Conservation (phyloP, 2,113 vertebrate species). For the Acrocephalus arundinaceus region DNA sequence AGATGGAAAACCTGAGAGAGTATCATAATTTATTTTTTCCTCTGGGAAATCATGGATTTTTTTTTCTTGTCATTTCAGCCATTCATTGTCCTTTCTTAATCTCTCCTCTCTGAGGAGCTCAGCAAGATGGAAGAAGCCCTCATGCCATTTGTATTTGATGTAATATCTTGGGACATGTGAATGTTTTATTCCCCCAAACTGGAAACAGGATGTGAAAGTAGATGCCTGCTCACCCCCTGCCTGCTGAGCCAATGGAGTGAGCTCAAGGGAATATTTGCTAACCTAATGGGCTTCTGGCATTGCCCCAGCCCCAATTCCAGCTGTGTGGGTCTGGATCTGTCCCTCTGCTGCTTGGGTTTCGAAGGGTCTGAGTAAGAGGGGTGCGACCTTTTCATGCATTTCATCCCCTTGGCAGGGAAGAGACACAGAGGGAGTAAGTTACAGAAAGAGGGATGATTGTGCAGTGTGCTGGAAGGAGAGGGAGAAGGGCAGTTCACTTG, state of each 20-base stretch:
- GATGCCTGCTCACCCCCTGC: not conserved
- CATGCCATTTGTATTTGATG: not conserved
- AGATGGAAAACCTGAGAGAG: not conserved
- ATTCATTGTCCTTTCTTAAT: not conserved
- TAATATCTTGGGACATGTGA: not conserved
- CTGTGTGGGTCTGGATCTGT: not conserved
- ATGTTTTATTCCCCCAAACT: not conserved
- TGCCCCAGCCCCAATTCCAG: not conserved
- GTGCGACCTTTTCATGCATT: not conserved
- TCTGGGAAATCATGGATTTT: not conserved
- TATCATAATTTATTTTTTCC: not conserved
- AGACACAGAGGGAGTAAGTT: not conserved
- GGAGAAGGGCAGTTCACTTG: not conserved
- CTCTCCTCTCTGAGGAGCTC: not conserved
- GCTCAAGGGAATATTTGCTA: not conserved
- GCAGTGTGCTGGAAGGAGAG: not conserved
- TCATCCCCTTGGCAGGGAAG: not conserved
- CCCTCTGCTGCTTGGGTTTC: not conserved
- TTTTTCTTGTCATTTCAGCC: not conserved
- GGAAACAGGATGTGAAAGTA: constrained; percentile 3
- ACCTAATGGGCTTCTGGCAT: not conserved
- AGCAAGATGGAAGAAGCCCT: constrained; percentile 2
- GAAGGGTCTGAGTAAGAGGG: not conserved
- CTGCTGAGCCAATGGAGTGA: not conserved
- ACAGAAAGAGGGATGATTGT: not conserved